These are phyloP conservation scores for Ranitomeya imitator DNA, from an alignment of 2,113 vertebrate genomes.

Conservation along the genomic window DNA sequence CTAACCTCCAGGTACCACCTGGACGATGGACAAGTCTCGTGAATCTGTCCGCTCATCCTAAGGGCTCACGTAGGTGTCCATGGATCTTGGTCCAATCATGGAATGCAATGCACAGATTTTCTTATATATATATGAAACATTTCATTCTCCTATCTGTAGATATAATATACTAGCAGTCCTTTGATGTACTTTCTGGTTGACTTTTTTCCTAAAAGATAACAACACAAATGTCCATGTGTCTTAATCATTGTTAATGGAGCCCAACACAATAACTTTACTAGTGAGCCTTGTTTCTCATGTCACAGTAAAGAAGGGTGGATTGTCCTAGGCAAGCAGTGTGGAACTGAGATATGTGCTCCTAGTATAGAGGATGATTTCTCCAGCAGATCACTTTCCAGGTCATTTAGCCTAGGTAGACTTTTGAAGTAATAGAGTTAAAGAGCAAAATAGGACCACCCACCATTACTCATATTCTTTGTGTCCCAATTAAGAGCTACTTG, in stretches of 20 bases:
- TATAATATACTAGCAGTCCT: too few relatives aligned
- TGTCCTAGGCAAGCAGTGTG: conserved; percentile 22
- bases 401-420: conserved; percentile 22
- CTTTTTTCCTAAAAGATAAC: too few relatives aligned
- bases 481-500: background rate
- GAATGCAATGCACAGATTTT: too few relatives aligned
- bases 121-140: too few relatives aligned
- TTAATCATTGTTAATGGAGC: background rate
- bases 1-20: too few relatives aligned
- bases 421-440: background rate
- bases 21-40: too few relatives aligned
- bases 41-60: too few relatives aligned
- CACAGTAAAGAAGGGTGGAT: background rate
- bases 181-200: too few relatives aligned
- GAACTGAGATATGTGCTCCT: conserved; percentile 29
- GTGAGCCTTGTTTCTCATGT: background rate
- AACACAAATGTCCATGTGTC: background rate
- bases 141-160: too few relatives aligned
- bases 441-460: conserved; percentile 19
- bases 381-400: conserved; percentile 10
- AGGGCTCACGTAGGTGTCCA: too few relatives aligned
- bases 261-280: background rate
- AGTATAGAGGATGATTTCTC: background rate
- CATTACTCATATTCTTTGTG: background rate
- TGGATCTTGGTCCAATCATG: too few relatives aligned